Base-by-base conservation (phyloP, 2,113 vertebrate species). In the Circaetus cinerascens region DNA sequence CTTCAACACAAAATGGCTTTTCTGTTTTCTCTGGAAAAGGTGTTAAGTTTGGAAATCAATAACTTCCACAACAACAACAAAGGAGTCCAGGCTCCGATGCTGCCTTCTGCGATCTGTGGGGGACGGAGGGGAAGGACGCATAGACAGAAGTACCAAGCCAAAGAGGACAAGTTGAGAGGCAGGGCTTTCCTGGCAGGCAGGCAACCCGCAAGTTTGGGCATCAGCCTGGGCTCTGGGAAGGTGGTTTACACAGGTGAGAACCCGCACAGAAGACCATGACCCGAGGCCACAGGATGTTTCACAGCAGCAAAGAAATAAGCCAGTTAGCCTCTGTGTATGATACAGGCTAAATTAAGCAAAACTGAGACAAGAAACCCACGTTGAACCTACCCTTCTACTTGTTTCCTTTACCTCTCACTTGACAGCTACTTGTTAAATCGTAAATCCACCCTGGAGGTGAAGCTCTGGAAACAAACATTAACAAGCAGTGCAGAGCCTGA, bases 21-120 rank as follows among this genome's bases (percentile, higher is more conserved):
- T 74, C 51, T 74, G 26, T 59, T 88, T 80, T 92, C 26, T 63
- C 41, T 34, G 32, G 43, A 62, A 64, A 83, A 84, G n/a, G 25
- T 86, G 15, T 34, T 71, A 74, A 25, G 15, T 34, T 74, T 78
- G 59, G 41, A 86, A 92, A 86, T 20, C 56, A 88, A 7, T 48
- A 66, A 80, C 9, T 74, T 46, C 14, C 50, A 45, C 18, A 60
- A 38, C 10, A 76, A 34, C 9, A 55, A 15, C 25, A 57, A 34
- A 71, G 32, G 16, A 66, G 30, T 48, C 16, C n/a, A 38, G 41
- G 72, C 50, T 86, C 9, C 2, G 0, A 0, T 22, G 48, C 11
- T 73, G 22, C 43, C 15, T 43, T 64, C 34, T 72, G 27, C 0
- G 0, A 4, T 50, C 48, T 36, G 64, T 43, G 12, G 5, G 15